Evolutionary conservation across 2,113 vertebrate genomes (phyloP), one percentile per base, ranked within the genome.

Genomic region (Microtus pennsylvanicus): DNA sequence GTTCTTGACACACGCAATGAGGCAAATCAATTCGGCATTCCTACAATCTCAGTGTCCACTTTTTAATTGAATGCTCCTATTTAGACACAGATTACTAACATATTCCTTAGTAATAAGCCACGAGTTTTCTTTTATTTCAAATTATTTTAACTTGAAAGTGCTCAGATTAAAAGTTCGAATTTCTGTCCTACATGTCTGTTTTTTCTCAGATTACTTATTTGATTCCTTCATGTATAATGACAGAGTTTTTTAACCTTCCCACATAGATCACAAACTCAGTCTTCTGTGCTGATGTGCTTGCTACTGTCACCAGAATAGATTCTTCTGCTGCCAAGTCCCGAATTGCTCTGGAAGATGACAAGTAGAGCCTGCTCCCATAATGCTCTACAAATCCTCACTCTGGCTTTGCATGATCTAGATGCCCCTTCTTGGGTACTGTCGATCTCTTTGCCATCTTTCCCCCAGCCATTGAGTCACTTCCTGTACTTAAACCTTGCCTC

Each of bases 381-480:
- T 52, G 85, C 77, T 89, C 74, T 58, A 96, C 90, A 72, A 93
- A 61, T 21, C 42, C 42, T 95, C 67, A 10, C 45, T 11, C 72
- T 97, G 87, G 82, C 30, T 93, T 91, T 96, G 85, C 7, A 89
- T 16, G 78, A 21, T 50, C 63, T 89, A 78, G 45, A 86, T 86
- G 90, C 87, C 88, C 58, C 83, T 91, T 52, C 55, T 69, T 89
- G 65, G 76, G 72, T 65, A 81, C 80, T 96, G 76, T 96, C 93
- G 85, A 83, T 97, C 2, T 1, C 89, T 97, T 92, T 97, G 82
- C 70, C 30, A 97, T 93, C 52, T 72, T 91, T 96, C 93, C n/a
- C 28, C 50, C 74, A 97, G 94, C 67, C 94, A 95, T 22, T 85
- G 95, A 98, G 87, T 97, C 97, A 98, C 82, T 96, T 97, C 94